Conservation (phyloP, 2,888 invertebrate species). For the Caradrina kadenii region DNA sequence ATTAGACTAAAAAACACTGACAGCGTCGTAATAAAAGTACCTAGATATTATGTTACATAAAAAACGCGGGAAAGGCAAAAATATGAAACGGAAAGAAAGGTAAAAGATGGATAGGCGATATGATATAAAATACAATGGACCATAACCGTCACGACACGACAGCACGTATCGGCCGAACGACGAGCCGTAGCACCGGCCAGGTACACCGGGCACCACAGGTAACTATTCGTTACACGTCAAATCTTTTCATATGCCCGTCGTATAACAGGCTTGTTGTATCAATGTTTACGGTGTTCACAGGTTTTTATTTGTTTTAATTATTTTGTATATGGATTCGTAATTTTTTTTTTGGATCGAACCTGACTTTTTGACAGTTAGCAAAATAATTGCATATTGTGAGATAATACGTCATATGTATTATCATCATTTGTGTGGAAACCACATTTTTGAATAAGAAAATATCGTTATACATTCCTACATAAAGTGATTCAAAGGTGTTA, state of each 20-base stretch:
- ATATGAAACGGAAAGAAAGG: constrained; percentile 67
- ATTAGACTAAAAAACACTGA: not conserved
- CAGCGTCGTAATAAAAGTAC: not conserved
- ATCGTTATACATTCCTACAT: not conserved
- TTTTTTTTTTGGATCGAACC: constrained; percentile 1
- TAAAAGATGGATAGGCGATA: constrained; percentile 72
- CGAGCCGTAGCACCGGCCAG: constrained; percentile 63
- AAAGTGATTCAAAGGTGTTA: not conserved
- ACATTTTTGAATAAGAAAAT: not conserved
- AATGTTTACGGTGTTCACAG: constrained; percentile 35
- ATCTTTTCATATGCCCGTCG: constrained; percentile 57
- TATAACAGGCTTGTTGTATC: constrained; percentile 51
- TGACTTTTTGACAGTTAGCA: not conserved
- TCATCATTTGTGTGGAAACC: not conserved
- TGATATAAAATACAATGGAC: constrained; percentile 75
- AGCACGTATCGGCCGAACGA: constrained; percentile 77
- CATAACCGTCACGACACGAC: constrained; percentile 82
- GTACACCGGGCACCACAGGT: constrained; percentile 46
- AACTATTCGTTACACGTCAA: constrained; percentile 58
- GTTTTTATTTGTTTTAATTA: constrained; percentile 8
- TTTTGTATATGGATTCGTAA: constrained; percentile 19
- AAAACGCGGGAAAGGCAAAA: constrained; percentile 60
- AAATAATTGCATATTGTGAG: constrained; percentile 16
- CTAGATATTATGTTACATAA: constrained; percentile 5
- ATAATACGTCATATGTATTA: not conserved